A percentile compares a stretch with the other conserved stretches of the same genome.
These are phyloP conservation scores for Rhagoletis pomonella DNA, from an alignment of 1,140 invertebrate species.

Conservation along the genomic window DNA sequence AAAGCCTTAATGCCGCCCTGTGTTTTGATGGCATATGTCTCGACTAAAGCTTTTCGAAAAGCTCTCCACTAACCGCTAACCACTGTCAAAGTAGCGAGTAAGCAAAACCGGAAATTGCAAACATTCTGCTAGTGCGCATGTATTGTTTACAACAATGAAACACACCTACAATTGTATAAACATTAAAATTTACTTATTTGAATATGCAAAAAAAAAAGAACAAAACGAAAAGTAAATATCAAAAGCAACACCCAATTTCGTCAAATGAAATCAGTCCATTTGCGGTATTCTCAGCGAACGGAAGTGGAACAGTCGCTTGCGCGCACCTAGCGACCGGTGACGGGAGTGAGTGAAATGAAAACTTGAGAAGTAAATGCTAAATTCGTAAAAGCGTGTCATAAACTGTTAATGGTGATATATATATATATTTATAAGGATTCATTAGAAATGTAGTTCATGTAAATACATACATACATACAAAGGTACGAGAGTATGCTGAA, in stretches of 20 bases:
- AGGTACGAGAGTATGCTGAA: no score
- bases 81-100: background rate
- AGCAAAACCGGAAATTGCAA: background rate
- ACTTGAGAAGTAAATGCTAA: background rate
- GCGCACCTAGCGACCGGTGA: conserved; percentile 1
- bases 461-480: background rate
- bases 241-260: conserved; percentile 46
- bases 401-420: background rate
- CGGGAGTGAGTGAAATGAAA: conserved; percentile 44
- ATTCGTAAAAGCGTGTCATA: background rate
- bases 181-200: background rate
- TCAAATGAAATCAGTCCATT: conserved; percentile 9
- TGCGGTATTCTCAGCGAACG: conserved; percentile 30
- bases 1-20: background rate
- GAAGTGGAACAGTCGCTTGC: background rate
- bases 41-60: conserved; percentile 16
- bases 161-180: background rate
- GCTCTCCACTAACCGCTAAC: background rate
- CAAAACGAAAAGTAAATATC: background rate
- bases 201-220: conserved; percentile 11
- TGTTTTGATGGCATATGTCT: background rate
- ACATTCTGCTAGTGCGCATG: background rate
- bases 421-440: background rate
- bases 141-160: conserved; percentile 44
- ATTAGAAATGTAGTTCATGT: background rate